Conservation (phyloP, 2,888 invertebrate genomes). For the Dascillus cervinus region DNA sequence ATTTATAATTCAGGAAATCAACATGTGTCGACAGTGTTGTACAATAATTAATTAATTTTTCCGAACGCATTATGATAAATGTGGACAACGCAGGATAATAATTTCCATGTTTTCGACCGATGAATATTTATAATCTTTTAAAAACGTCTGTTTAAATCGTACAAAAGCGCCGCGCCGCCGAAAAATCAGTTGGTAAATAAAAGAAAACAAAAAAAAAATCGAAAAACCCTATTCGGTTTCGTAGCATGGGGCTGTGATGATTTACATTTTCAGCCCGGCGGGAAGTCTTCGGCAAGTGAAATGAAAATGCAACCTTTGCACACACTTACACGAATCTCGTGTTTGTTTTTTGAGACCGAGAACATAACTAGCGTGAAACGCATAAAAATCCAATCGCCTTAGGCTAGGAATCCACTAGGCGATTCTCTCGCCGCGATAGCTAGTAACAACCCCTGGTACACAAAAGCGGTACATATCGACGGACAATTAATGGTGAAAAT, state of each 20-base stretch:
- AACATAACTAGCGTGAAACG: slow-evolving; percentile 14
- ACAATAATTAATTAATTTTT: slow-evolving; percentile 24
- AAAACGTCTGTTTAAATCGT: slow-evolving; percentile 27
- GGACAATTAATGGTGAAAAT: too few relatives aligned
- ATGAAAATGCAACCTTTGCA: slow-evolving; percentile 31
- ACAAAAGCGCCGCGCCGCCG: slow-evolving; percentile 28
- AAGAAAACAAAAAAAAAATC: slow-evolving; percentile 24
- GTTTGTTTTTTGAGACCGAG: slow-evolving; percentile 14
- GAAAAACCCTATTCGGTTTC: slow-evolving; percentile 24
- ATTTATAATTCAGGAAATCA: slow-evolving; percentile 16
- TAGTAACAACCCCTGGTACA: too few relatives aligned
- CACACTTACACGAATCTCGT: too few relatives aligned
- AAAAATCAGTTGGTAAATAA: slow-evolving; percentile 29
- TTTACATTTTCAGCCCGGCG: slow-evolving; percentile 33
- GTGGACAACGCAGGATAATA: slow-evolving; percentile 25
- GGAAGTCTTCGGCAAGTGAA: slow-evolving; percentile 31
- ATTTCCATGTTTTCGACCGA: slow-evolving; percentile 24
- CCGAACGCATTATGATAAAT: slow-evolving; percentile 29
- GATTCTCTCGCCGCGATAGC: too few relatives aligned
- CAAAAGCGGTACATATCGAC: too few relatives aligned
- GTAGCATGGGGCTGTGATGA: slow-evolving; percentile 28
- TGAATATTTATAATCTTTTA: slow-evolving; percentile 30
- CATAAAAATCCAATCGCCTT: slow-evolving; percentile 18
- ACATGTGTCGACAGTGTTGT: slow-evolving; percentile 21
- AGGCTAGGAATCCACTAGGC: too few relatives aligned